Base-by-base conservation (phyloP, 2,888 invertebrate species). In the Thereva unica region DNA sequence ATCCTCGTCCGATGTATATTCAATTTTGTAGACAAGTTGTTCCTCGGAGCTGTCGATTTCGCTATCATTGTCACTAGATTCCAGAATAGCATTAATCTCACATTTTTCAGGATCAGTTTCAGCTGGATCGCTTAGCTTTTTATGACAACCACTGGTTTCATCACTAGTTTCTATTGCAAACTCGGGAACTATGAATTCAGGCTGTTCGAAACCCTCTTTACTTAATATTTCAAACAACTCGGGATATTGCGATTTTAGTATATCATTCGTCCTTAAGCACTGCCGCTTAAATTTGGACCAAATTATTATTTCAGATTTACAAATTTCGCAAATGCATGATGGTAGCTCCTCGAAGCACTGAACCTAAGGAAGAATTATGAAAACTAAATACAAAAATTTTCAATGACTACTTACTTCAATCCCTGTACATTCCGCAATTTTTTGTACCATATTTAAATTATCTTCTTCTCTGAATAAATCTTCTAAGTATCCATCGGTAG, bases 261-360 rank as follows among this genome's bases (percentile, higher is more conserved):
- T 47, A n/a, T 64, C 55, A 45, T 69, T 67, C 6, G 66, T 45
- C 23, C 57, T 47, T 2, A 70, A 34, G 37, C 70, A 70, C 44
- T 68, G 67, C 6, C 55, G 53, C 8, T 64, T 67, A 54, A 70
- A 70, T 54, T 68, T 66, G 35, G 47, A 35, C 47, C 68, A 67
- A 8, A 69, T 70, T 37, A 69, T 67, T 7, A 70, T 45, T 47
- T 70, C 68, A 4, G 70, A 70, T 68, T 70, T 70, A 53, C 70
- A 70, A n/a, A 69, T 66, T 57, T 70, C 70, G 44, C 70, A 70
- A 9, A 70, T 69, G 10, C 49, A 55, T 1, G 40, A 41, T 7
- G 70, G 70, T n/a, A 70, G 54, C 6, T 61, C 67, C 9, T 49
- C 41, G 2, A 55, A 5, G 3, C 3, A 40, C 40, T 41, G 23